Conservation (phyloP, 2,113 vertebrate species). For the Brachypteracias leptosomus region DNA sequence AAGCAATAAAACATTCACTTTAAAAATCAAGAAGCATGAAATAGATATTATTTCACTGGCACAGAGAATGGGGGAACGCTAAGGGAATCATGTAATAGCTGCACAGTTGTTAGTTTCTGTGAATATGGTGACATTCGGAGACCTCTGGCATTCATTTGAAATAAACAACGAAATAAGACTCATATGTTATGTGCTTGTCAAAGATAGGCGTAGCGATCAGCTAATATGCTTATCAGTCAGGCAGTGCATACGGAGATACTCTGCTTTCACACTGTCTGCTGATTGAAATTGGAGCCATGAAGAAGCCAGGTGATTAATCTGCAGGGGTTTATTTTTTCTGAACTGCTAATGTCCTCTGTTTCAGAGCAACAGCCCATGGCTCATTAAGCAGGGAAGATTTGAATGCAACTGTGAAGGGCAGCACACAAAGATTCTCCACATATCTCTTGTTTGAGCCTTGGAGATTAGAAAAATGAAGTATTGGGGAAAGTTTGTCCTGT, state of each 20-base stretch:
- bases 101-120: neutral
- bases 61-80: neutral
- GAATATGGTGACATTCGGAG: neutral
- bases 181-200: neutral
- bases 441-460: constrained; percentile 20
- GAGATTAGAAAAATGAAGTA: constrained; percentile 20
- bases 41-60: neutral
- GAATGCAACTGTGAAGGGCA: constrained; percentile 50
- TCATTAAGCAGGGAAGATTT: constrained; percentile 45
- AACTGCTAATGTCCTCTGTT: constrained; percentile 31
- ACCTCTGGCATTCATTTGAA: neutral
- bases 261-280: neutral
- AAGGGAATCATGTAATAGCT: neutral
- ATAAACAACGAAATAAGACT: neutral
- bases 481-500: neutral
- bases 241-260: neutral
- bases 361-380: constrained; percentile 27
- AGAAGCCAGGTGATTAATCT: constrained; percentile 57
- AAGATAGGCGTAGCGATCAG: neutral
- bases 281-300: neutral
- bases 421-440: constrained; percentile 41
- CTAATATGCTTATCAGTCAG: neutral
- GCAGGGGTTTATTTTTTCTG: constrained; percentile 24
- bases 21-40: constrained; percentile 12
- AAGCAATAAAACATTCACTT: neutral